These are phyloP conservation scores for Papilio xuthus DNA, from an alignment of 1,140 invertebrate species.

Conservation along the genomic window DNA sequence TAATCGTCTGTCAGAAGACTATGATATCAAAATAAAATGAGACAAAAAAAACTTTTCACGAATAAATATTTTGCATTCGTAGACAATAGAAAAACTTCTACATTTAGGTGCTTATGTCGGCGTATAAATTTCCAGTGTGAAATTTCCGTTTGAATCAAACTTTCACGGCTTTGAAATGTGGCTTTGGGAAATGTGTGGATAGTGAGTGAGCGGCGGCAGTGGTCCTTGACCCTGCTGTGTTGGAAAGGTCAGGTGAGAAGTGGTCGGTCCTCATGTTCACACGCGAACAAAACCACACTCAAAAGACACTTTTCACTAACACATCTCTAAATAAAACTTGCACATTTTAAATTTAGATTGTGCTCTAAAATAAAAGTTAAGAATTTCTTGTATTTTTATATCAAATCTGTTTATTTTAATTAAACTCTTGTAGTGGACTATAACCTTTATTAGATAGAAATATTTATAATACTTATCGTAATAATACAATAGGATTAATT, in stretches of 20 bases:
- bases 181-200: conserved; percentile 41
- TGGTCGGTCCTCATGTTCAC: conserved; percentile 41
- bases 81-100: conserved; percentile 1
- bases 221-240: conserved; percentile 59
- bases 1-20: neutral
- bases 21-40: neutral
- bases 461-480: neutral
- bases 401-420: too few relatives aligned
- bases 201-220: conserved; percentile 46
- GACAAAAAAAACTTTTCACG: neutral
- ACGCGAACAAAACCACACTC: conserved; percentile 39
- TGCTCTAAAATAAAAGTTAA: neutral
- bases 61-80: neutral
- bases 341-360: conserved; percentile 9
- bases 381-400: neutral
- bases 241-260: conserved; percentile 48
- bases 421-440: too few relatives aligned
- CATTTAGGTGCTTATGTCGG: neutral
- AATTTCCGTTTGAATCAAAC: conserved; percentile 29
- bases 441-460: too few relatives aligned
- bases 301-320: conserved; percentile 17
- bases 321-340: conserved; percentile 34
- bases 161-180: conserved; percentile 36
- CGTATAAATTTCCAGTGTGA: conserved; percentile 1
- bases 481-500: neutral